Base-by-base conservation (phyloP, 2,113 vertebrate genomes). In the Mola mola region DNA sequence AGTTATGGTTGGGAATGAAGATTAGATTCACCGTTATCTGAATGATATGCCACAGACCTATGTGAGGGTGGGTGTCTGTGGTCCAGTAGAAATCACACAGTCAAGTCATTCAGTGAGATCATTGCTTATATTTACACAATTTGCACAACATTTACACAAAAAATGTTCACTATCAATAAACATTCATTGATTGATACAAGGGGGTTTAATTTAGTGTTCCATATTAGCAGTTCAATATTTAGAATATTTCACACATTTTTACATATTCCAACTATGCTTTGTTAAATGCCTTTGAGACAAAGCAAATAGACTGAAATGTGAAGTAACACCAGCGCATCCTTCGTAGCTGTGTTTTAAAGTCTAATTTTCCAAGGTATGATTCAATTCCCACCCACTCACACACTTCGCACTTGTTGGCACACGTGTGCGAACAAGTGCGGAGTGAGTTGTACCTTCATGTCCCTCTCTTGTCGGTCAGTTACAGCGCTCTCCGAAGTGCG, bases 251-350 rank as follows among this genome's bases (percentile, higher is more conserved):
- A 25, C 9, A 25, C 9, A 42, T 25, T 62, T 60, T 43, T 31
- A 61, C 40, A 71, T 56, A 24, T 21, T 48, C 22, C 17, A 41
- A 22, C 36, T 24, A 24, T 38, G 60, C 52, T 62, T 66, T 38
- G 22, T 69, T n/a, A 64, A 58, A 67, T 58, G 53, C 20, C 57
- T 72, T 65, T 46, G 38, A 46, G 60, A 68, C 50, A 76, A 79
- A 65, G 48, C 46, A 48, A 47, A 64, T 51, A 26, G 17, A 75
- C 58, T 82, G 84, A 88, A 84, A 88, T 88, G 80, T 75, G 41
- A 67, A 72, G 51, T 51, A 72, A 67, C 22, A 51, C 4, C 24
- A 67, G 56, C 28, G 38, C 36, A 20, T 21, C 26, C 48, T 49
- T 33, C 33, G 31, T 41, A 41, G 29, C 44, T 43, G 6, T 29